These are phyloP conservation scores for Deilephila elpenor DNA, from an alignment of 2,888 invertebrate species.

Conservation along the genomic window DNA sequence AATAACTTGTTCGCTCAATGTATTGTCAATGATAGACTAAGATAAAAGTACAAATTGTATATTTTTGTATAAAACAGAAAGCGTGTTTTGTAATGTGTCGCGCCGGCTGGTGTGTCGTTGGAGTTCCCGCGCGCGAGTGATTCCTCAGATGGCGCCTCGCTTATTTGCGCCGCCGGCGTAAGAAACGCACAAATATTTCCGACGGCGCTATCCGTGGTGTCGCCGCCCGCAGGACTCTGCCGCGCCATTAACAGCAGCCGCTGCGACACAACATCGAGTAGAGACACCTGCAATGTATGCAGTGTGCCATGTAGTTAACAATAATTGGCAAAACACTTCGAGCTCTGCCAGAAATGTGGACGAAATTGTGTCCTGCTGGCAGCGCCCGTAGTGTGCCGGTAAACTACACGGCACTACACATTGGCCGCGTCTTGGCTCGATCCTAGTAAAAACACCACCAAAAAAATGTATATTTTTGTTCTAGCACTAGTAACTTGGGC, in stretches of 20 bases:
- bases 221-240: background rate
- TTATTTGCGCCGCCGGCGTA: too few species aligned
- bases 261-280: background rate
- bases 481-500: background rate
- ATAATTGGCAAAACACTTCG: background rate
- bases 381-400: background rate
- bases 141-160: background rate
- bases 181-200: too few species aligned
- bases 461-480: background rate
- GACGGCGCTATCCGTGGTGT: background rate
- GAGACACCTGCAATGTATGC: background rate
- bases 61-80: background rate
- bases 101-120: background rate
- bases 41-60: background rate
- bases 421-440: background rate
- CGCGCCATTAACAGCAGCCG: background rate
- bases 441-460: background rate
- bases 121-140: background rate
- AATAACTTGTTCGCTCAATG: background rate
- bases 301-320: background rate
- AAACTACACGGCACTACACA: background rate
- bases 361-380: background rate
- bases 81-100: background rate
- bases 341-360: background rate
- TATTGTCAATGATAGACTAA: background rate